phyloP scores from a whole-genome alignment of 2,888 invertebrate species.

The Cheilosia soror region DNA sequence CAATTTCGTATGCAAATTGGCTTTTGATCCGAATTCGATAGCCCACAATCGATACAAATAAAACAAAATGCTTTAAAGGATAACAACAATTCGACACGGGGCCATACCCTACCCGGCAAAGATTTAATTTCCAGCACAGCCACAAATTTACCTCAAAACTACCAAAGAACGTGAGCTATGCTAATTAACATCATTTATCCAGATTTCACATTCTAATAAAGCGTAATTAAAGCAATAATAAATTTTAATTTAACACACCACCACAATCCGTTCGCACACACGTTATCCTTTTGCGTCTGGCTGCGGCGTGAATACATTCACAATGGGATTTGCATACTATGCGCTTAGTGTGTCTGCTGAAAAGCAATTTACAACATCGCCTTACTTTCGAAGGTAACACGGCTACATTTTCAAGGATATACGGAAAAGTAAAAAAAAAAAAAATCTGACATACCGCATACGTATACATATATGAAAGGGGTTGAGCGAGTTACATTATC shows the following conservation, averaged over 20 bases:
- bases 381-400: constrained; percentile 28
- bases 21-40: constrained; percentile 70
- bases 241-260: constrained; percentile 70
- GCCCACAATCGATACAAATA: constrained; percentile 59
- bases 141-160: constrained; percentile 37
- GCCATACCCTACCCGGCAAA: too few species aligned
- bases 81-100: too few species aligned
- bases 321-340: constrained; percentile 43
- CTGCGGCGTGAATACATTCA: constrained; percentile 14
- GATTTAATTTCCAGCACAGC: constrained; percentile 25
- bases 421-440: neutral
- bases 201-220: constrained; percentile 67
- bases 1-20: constrained; percentile 72
- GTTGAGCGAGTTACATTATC: constrained; percentile 45
- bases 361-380: constrained; percentile 70
- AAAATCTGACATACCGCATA: constrained; percentile 22
- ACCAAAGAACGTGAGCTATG: constrained; percentile 40
- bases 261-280: constrained; percentile 50
- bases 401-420: constrained; percentile 14
- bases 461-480: constrained; percentile 39
- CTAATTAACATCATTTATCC: constrained; percentile 67
- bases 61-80: constrained; percentile 18
- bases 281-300: constrained; percentile 42
- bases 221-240: constrained; percentile 68
- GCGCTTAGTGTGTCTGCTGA: constrained; percentile 48